Base-by-base conservation (phyloP, 1,140 invertebrate genomes). In the Drosophila kikkawai region DNA sequence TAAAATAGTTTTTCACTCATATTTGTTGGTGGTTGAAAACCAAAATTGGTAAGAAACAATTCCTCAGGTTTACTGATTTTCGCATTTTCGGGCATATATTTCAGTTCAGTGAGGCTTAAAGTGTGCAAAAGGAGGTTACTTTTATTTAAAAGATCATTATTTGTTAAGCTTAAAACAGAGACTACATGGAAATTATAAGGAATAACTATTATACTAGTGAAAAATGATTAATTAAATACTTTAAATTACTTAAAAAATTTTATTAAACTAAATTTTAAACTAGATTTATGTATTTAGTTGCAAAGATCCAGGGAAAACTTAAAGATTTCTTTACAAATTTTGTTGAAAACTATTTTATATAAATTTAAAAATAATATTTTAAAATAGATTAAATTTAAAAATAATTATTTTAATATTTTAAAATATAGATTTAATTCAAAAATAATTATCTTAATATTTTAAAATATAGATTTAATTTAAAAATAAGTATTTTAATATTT, bases 1-100 rank as follows among this genome's bases (percentile, higher is more conserved):
- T 13, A 26, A 48, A 66, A 48, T 67, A 17, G 13, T 32, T 61
- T 65, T 58, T 8, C 61, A 17, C 7, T 13, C 1, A 19, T 9
- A 12, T 36, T 12, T 17, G 11, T 36, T 15, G 7, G 22, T 45
- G 42, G 29, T 13, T 19, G 19, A 36, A 53, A 53, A 36, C 11
- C 17, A 15, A 37, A 37, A 1, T 37, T 55, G 17, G 3, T 22
- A 8, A 19, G 7, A 53, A 19, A 12, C n/a, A 12, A 55, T 37
- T 15, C 4, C 51, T 15, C 4, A 15, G 7, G 4, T 22, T 22
- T 37, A 11, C 7, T 51, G 29, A 32, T 51, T 32, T 32, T 8
- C 11, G 0, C 3, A 17, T 7, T 0, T 4, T 13, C 4, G 11
- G 7, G 12, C 0, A 13, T 13, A 8, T 6, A 13, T 34, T 51